These are phyloP conservation scores for Colius striatus DNA, from an alignment of 2,113 vertebrate genomes.

Conservation along the genomic window DNA sequence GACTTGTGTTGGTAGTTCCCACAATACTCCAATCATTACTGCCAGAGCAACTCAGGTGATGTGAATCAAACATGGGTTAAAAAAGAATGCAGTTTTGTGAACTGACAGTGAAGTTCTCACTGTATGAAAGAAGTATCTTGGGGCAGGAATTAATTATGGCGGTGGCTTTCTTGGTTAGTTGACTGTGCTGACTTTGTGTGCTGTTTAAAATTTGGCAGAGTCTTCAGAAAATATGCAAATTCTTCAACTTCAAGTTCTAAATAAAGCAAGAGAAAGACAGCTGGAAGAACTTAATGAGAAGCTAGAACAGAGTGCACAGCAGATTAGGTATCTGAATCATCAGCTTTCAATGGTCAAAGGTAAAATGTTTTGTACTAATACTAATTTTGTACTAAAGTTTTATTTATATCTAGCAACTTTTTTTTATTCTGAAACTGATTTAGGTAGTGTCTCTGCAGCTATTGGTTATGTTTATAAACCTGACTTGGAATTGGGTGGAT, in stretches of 20 bases:
- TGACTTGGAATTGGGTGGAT: not conserved
- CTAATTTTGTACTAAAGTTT: not conserved
- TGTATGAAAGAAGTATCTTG: not conserved
- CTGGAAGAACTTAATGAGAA: constrained; percentile 88
- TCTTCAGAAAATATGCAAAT: constrained; percentile 86
- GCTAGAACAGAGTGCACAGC: constrained; percentile 87
- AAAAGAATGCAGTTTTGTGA: not conserved
- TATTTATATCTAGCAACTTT: not conserved
- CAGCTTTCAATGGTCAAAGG: constrained; percentile 93
- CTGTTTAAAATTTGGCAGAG: constrained; percentile 76
- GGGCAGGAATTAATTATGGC: not conserved
- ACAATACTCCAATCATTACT: not conserved
- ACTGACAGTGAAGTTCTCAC: not conserved
- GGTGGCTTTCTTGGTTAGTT: not conserved
- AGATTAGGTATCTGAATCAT: constrained; percentile 90
- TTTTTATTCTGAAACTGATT: not conserved
- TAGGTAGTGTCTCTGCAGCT: not conserved
- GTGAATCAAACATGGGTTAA: not conserved
- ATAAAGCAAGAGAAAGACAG: constrained; percentile 90
- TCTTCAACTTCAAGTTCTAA: constrained; percentile 90
- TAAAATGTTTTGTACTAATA: constrained; percentile 45
- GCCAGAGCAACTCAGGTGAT: not conserved
- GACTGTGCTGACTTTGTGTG: not conserved
- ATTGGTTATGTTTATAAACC: not conserved
- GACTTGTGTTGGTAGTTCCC: not conserved